A percentile compares a stretch with the other conserved stretches of the same genome.
phyloP scores from a whole-genome alignment of 2,888 invertebrate genomes.

The Iselma pallidipennis region DNA sequence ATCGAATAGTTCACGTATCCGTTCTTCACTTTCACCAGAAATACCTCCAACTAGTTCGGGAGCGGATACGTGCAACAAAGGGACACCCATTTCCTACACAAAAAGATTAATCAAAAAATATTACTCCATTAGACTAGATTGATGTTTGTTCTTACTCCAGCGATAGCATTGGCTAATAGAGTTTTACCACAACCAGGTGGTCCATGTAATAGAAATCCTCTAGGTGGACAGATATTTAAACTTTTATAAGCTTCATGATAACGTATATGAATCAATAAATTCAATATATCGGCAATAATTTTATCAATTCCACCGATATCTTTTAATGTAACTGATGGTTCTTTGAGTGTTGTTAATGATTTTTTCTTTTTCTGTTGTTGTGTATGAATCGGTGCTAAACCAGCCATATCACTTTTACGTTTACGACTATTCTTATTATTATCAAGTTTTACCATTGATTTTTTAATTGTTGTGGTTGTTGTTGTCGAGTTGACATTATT shows the following conservation, averaged over 20 bases:
- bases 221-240: slow-evolving; percentile 83
- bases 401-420: slow-evolving; percentile 46
- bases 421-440: slow-evolving; percentile 45
- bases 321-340: slow-evolving; percentile 64
- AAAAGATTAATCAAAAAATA: not conserved
- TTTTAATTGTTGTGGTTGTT: slow-evolving; percentile 7
- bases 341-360: slow-evolving; percentile 49
- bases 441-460: slow-evolving; percentile 3
- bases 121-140: too few relatives aligned
- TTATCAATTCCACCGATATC: slow-evolving; percentile 83
- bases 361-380: slow-evolving; percentile 48
- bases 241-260: slow-evolving; percentile 87
- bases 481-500: slow-evolving; percentile 8
- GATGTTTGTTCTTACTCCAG: slow-evolving; percentile 76
- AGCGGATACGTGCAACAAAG: slow-evolving; percentile 84
- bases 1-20: slow-evolving; percentile 89
- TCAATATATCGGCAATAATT: slow-evolving; percentile 61
- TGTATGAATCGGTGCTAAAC: slow-evolving; percentile 4
- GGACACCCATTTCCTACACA: slow-evolving; percentile 75
- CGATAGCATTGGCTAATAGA: slow-evolving; percentile 78
- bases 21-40: slow-evolving; percentile 94
- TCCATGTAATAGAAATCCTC: slow-evolving; percentile 92
- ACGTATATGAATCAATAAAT: slow-evolving; percentile 75
- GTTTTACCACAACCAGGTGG: slow-evolving; percentile 96
- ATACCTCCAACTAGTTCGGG: slow-evolving; percentile 93